These are phyloP conservation scores for Cotesia typhae DNA, from an alignment of 1,140 invertebrate genomes.

Conservation along the genomic window DNA sequence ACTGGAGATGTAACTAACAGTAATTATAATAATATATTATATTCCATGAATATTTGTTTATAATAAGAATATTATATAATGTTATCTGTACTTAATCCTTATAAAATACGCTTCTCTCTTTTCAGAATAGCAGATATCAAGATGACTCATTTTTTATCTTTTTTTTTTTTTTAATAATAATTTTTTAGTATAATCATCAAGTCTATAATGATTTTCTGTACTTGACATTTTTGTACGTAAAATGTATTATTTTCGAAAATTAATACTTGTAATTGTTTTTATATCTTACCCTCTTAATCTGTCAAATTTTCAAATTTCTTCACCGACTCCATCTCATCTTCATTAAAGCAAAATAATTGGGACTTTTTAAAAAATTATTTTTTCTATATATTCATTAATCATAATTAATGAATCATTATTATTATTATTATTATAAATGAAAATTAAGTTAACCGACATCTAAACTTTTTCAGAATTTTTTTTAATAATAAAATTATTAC, in stretches of 20 bases:
- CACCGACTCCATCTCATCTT: too few relatives aligned
- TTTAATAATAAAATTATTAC: too few relatives aligned
- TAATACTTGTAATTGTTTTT: neutral
- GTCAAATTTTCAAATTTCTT: neutral
- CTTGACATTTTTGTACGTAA: constrained; percentile 28
- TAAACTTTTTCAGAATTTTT: too few relatives aligned
- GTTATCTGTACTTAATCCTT: constrained; percentile 19
- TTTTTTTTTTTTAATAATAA: neutral
- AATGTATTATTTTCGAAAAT: constrained; percentile 28
- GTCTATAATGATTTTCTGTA: constrained; percentile 21
- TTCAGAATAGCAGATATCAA: constrained; percentile 2
- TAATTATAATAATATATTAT: constrained; percentile 5
- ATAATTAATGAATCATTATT: too few relatives aligned
- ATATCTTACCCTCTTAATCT: neutral
- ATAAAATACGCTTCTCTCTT: constrained; percentile 12
- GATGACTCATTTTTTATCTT: neutral
- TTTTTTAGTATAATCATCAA: neutral
- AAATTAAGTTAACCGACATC: too few relatives aligned
- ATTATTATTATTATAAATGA: too few relatives aligned
- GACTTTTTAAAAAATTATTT: too few relatives aligned
- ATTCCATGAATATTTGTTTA: constrained; percentile 29
- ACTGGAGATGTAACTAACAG: constrained; percentile 16
- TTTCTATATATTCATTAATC: too few relatives aligned
- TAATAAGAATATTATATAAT: constrained; percentile 17
- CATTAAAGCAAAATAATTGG: too few relatives aligned